Percentiles rank a stretch among this genome's conserved stretches.
Conservation (phyloP, 2,888 invertebrate genomes). For the Lycophotia porphyrea region DNA sequence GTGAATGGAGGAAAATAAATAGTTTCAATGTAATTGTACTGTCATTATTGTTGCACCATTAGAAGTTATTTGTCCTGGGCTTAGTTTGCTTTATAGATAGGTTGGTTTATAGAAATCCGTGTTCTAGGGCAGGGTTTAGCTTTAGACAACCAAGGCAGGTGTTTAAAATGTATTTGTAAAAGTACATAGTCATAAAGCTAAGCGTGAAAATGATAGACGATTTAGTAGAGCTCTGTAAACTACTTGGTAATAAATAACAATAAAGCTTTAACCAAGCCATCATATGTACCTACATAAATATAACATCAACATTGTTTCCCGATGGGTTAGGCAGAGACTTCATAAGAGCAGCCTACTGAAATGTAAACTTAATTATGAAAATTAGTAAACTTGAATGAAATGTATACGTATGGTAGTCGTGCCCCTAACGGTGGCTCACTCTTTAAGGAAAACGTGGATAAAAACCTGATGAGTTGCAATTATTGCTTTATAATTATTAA, state of each 20-base stretch:
- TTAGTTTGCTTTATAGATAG: not conserved
- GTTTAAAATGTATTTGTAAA: not conserved
- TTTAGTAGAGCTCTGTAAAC: not conserved
- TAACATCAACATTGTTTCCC: not conserved
- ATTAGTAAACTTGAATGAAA: conserved; percentile 6
- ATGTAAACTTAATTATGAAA: not conserved
- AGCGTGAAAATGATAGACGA: not conserved
- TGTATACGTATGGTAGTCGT: not conserved
- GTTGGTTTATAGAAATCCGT: not conserved
- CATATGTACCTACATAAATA: not conserved
- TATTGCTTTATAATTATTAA: conserved; percentile 45
- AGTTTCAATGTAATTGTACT: conserved; percentile 3
- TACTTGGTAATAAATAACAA: not conserved
- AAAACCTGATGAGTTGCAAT: not conserved
- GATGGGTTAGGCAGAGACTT: not conserved
- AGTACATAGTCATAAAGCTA: not conserved
- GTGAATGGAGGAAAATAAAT: conserved; percentile 46
- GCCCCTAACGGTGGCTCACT: conserved; percentile 1
- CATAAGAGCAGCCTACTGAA: not conserved
- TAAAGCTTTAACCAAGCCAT: not conserved
- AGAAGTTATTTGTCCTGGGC: not conserved
- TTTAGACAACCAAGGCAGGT: not conserved
- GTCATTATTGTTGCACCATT: conserved; percentile 20
- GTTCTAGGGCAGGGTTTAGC: not conserved
- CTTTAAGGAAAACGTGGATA: conserved; percentile 24